phyloP scores from a whole-genome alignment of 1,140 invertebrate genomes.

The Drosophila nikananu region DNA sequence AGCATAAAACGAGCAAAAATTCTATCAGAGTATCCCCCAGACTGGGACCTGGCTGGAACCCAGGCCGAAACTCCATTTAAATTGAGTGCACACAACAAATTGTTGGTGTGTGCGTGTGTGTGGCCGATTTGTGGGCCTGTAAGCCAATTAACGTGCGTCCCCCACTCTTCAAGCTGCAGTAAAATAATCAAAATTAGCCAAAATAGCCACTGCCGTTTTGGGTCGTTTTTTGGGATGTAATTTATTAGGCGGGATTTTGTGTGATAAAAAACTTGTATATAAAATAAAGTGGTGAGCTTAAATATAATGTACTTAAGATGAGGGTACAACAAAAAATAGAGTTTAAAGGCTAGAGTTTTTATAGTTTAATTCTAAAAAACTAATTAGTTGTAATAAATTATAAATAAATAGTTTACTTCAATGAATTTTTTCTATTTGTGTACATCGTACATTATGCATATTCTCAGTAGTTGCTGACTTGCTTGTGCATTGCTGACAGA shows the following conservation, averaged over 20 bases:
- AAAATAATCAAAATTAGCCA: conserved; percentile 82
- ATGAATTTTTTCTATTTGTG: too few relatives aligned
- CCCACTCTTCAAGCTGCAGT: conserved; percentile 53
- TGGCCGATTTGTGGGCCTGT: conserved; percentile 29
- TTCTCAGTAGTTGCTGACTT: too few relatives aligned
- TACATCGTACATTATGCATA: too few relatives aligned
- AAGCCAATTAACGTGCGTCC: conserved; percentile 69
- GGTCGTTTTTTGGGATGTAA: conserved; percentile 31
- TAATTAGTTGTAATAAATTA: not conserved
- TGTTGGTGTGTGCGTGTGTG: conserved; percentile 25
- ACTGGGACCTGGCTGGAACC: conserved; percentile 3
- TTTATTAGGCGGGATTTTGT: conserved; percentile 35
- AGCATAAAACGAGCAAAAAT: conserved; percentile 72
- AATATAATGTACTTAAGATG: not conserved
- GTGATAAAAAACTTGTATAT: not conserved
- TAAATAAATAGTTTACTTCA: too few relatives aligned
- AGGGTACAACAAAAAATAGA: not conserved
- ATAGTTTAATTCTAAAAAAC: not conserved
- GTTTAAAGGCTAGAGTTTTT: not conserved
- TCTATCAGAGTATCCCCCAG: conserved; percentile 61
- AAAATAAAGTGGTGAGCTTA: not conserved
- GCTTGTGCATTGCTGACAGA: too few relatives aligned
- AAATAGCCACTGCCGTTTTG: conserved; percentile 43
- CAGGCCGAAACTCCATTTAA: conserved; percentile 56
- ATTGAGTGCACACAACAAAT: conserved; percentile 69